Evolutionary conservation across 2,113 vertebrate species (phyloP), one percentile per base, ranked within the genome.

Genomic region (Crocuta crocuta): DNA sequence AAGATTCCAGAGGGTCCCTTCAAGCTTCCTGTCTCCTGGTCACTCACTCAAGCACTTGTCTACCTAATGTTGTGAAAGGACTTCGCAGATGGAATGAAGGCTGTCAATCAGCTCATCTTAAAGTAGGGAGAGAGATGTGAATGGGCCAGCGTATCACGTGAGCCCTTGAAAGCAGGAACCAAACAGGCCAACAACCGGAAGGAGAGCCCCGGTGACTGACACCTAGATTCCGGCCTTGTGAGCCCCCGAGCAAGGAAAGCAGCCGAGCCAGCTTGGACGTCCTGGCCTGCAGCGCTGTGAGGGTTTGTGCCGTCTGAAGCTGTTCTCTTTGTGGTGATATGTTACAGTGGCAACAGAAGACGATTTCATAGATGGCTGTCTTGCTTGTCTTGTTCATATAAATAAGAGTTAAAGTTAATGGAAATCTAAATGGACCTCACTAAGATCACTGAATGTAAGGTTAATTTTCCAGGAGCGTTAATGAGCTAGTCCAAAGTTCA

Each of bases 391-490:
- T 91, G 68, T 61, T 35, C 90, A 68, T 82, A 90, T 65, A 71
- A 82, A 85, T 81, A 65, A 26, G 8, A 87, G 68, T n/a, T 96
- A 95, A 58, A 21, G 65, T 88, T 33, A 89, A 97, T 48, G 35
- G 31, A 92, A 96, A 66, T 94, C 43, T 28, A 98, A 68, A 71
- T 61, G 94, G 80, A 95, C 21, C 0, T 84, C 3, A 81, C 10
- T 85, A 85, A 85, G 7, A 50, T 2, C 26, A 58, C 45, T 58
- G 2, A 63, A 78, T 94, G 68, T 94, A 89, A 85, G 65, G 50
- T 53, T 90, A 97, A 71, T 43, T 78, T 95, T 93, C 17, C 48
- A 95, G 68, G 71, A 81, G 17, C 9, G 53, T 68, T 68, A 95
- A 82, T 23, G 66, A 92, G 35, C 5, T 28, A 50, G 45, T 80